phyloP scores from a whole-genome alignment of 1,140 invertebrate genomes.

The Papilio polyxenes region DNA sequence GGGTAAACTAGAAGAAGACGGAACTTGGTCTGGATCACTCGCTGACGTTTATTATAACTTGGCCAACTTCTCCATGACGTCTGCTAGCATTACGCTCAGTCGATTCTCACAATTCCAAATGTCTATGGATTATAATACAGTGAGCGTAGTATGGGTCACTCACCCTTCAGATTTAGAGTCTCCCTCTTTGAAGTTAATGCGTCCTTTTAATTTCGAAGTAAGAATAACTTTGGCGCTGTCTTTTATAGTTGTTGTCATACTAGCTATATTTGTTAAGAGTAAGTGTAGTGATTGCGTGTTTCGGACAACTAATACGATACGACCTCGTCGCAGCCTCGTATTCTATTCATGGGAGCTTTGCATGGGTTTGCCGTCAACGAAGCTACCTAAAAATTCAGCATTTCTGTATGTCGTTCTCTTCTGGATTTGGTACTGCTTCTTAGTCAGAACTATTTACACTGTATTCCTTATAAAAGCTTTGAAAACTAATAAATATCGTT shows the following conservation, averaged over 20 bases:
- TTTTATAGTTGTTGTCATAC: constrained; percentile 50
- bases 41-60: constrained; percentile 59
- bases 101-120: constrained; percentile 63
- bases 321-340: constrained; percentile 48
- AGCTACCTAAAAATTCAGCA: constrained; percentile 53
- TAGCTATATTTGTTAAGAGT: constrained; percentile 51
- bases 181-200: constrained; percentile 60
- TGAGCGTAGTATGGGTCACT: constrained; percentile 60
- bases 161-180: constrained; percentile 54
- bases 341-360: constrained; percentile 66
- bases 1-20: constrained; percentile 61
- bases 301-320: constrained; percentile 32
- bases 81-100: constrained; percentile 56
- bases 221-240: constrained; percentile 52
- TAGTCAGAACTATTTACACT: constrained; percentile 70
- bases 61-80: constrained; percentile 74
- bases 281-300: constrained; percentile 41
- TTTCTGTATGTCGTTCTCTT: constrained; percentile 51
- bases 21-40: constrained; percentile 66
- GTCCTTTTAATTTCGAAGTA: constrained; percentile 55
- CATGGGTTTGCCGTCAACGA: constrained; percentile 60
- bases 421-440: constrained; percentile 69
- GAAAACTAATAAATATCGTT: constrained; percentile 57
- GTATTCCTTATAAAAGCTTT: constrained; percentile 64
- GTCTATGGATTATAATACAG: constrained; percentile 54